Evolutionary conservation across 2,888 invertebrate genomes (phyloP).

Genomic region (Ametastegia equiseti): DNA sequence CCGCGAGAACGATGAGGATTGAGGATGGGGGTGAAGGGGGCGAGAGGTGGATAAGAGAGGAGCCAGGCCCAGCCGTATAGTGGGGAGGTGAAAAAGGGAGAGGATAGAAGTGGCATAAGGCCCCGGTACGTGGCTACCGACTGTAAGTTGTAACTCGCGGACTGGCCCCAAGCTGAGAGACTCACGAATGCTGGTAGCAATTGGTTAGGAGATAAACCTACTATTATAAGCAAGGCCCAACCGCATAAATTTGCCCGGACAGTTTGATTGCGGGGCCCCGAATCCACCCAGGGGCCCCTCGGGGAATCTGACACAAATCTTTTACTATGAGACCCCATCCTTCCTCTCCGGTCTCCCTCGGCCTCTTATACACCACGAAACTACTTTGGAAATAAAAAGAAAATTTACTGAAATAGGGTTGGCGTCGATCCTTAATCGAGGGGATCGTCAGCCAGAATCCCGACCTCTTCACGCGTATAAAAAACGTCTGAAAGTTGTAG

Average conservation of each 20-base stretch:
- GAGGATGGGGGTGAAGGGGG: background rate
- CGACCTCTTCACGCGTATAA: background rate
- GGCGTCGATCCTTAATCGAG: conserved; percentile 20
- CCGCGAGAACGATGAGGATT: background rate
- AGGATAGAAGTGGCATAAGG: conserved; percentile 43
- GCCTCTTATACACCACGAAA: background rate
- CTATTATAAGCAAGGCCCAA: conserved; percentile 49
- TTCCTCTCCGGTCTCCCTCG: background rate
- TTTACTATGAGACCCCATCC: conserved; percentile 32
- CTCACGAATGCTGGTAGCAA: conserved; percentile 48
- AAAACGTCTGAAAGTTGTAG: background rate
- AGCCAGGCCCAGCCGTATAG: background rate
- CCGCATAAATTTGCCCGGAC: conserved; percentile 51
- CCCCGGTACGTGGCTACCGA: conserved; percentile 44
- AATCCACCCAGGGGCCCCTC: conserved; percentile 33
- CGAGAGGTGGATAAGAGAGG: background rate
- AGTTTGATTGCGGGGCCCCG: conserved; percentile 50
- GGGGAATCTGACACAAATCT: conserved; percentile 46
- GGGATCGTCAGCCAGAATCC: conserved; percentile 4
- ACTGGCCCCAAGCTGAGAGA: conserved; percentile 39
- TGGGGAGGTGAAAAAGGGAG: background rate
- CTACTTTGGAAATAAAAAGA: conserved; percentile 24
- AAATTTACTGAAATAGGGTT: conserved; percentile 40
- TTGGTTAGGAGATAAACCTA: conserved; percentile 50
- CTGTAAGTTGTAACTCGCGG: conserved; percentile 44